Evolutionary conservation across 1,140 invertebrate species (phyloP), one percentile per base, ranked within the genome.

Genomic region (Orchesella cincta): DNA sequence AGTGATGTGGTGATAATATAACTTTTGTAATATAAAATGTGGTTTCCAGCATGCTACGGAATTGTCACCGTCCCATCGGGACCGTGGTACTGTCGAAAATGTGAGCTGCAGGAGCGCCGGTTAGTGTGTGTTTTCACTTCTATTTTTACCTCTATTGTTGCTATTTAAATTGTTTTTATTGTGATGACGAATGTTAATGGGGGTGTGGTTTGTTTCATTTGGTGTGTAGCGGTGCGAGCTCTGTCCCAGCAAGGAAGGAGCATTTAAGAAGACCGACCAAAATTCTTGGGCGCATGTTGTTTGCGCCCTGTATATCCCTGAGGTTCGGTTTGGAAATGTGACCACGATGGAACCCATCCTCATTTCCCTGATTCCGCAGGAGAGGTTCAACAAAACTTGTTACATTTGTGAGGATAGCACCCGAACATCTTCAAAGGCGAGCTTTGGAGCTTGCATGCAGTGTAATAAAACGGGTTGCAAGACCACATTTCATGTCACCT

Each of bases 41-140:
- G 54, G n/a, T 62, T 54, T 33, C 29, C n/a, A 96, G 96, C 96
- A 67, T 99, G 97, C 86, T 98, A 98, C 88, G 96, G 97, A 77
- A 99, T 99, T 85, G 94, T 98, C 54, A 93, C 94, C 80, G 96
- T 98, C 36, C 97, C 97, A 16, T 95, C 93, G 57, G 97, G 96
- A 73, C 94, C 95, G 23, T 99, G 97, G 97, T 98, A 93, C 87
- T 99, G 97, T 87, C 90, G 95, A 83, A 98, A 98, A 88, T 99
- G 97, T 87, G 95, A 98, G 86, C 94, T 93, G 83, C 93, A 96
- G 84, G 95, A 97, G 83, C 88, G 93, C 91, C 94, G 79, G 92
- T 93, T 8, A 91, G 93, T n/a, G 94, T 5, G 5, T 8, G 12
- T 18, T 57, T 23, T n/a, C 5, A 57, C 14, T 57, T 57, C n/a